These are phyloP conservation scores for Petaurus breviceps DNA, from an alignment of 2,113 vertebrate species.

Conservation along the genomic window DNA sequence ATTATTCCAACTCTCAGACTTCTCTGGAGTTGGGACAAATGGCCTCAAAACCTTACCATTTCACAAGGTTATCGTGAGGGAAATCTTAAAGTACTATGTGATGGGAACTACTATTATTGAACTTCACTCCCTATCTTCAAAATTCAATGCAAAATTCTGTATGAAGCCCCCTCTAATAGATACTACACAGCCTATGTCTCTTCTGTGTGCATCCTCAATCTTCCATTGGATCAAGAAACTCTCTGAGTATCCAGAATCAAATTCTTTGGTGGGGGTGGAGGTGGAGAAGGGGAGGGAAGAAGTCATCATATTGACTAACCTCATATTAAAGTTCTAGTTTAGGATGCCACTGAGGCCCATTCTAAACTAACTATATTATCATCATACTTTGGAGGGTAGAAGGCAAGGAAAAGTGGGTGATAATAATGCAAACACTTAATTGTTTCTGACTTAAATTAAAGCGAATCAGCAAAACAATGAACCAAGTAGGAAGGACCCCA, in stretches of 20 bases:
- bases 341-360: neutral
- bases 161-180: neutral
- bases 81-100: neutral
- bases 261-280: neutral
- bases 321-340: neutral
- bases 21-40: neutral
- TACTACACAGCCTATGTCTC: neutral
- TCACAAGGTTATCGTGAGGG: neutral
- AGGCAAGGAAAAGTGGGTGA: neutral
- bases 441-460: neutral
- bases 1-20: neutral
- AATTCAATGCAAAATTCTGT: neutral
- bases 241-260: neutral
- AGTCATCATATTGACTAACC: neutral
- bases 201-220: neutral
- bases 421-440: neutral
- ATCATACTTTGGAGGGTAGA: neutral
- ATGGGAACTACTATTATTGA: neutral
- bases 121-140: neutral
- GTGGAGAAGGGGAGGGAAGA: too few relatives aligned
- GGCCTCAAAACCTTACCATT: neutral
- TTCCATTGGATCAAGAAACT: neutral
- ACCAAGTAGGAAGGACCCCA: neutral
- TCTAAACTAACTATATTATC: neutral
- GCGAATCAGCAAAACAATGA: neutral